Base-by-base conservation (phyloP, 2,113 vertebrate species). In the Sturnira hondurensis region DNA sequence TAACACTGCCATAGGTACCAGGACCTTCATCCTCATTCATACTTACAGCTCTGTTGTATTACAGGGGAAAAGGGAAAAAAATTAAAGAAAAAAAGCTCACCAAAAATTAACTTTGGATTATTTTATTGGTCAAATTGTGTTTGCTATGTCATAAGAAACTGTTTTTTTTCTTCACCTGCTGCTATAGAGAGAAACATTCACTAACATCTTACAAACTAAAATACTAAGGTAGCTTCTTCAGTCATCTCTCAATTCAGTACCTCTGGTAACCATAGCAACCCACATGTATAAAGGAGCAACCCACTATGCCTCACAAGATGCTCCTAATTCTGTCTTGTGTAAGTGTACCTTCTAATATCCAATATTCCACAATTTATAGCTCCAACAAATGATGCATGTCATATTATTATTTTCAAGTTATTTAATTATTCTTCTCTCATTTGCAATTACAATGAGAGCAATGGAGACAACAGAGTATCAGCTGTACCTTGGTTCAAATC, bases 181-280 rank as follows among this genome's bases (percentile, higher is more conserved):
- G 20, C 82, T 36, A 92, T 20, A n/a, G 31, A 45, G 16, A 68
- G 11, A 80, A 91, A 83, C 2, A 65, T 76, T 89, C 19, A 38
- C 9, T 36, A 77, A 56, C 7, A 20, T 91, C 47, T 80, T 70
- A 56, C 4, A 91, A 83, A 91, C 54, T 82, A 80, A 95, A 86
- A 68, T 70, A 68, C 80, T 89, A 86, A 43, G 91, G 24, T 80
- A 45, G 9, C 13, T 52, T 81, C 19, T 93, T 89, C 19, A 89
- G 12, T 70, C 3, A 12, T 3, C 2, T 82, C 22, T 77, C 19
- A 73, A 12, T n/a, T 63, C 33, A 82, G 50, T n/a, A 65, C 5
- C 3, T 92, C 28, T 38, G 58, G 56, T 86, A 94, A 94, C 68
- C 54, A 95, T 78, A 91, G 73, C 54, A 82, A 91, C 73, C 16